Conservation (phyloP, 2,888 invertebrate species). For the Chydorus sphaericus region DNA sequence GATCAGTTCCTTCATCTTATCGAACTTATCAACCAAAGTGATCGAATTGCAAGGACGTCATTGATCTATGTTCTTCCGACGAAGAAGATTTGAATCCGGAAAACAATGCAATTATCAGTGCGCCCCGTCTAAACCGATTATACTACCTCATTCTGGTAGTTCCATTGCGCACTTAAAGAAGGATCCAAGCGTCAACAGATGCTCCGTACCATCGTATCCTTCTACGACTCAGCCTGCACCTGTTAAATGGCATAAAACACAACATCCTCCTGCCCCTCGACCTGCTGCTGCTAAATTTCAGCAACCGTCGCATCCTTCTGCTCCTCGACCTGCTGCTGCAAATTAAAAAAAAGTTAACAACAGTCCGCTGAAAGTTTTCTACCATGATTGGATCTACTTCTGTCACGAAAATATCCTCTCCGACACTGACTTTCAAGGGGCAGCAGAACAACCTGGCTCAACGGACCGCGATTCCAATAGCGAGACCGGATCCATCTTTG, state of each 20-base stretch:
- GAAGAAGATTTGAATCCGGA: neutral
- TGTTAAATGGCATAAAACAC: too few relatives aligned
- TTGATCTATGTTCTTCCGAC: neutral
- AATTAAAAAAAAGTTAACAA: neutral
- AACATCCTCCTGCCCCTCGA: too few relatives aligned
- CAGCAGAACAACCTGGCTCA: neutral
- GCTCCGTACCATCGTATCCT: too few relatives aligned
- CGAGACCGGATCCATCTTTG: neutral
- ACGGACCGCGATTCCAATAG: neutral
- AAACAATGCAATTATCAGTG: too few relatives aligned
- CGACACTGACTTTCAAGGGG: neutral
- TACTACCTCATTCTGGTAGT: conserved; percentile 4
- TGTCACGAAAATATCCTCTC: neutral
- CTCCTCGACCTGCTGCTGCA: neutral
- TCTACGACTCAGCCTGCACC: too few relatives aligned
- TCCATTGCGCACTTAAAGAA: neutral
- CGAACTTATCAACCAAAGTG: neutral
- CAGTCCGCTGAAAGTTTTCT: neutral
- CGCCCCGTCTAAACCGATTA: neutral
- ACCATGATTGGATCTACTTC: neutral
- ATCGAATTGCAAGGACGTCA: neutral
- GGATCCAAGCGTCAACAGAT: neutral
- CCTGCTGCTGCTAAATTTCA: too few relatives aligned
- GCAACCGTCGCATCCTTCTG: too few relatives aligned
- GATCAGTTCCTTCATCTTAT: neutral